Evolutionary conservation across 2,888 invertebrate genomes (phyloP).

Genomic region (Acanthosepion lycidas): DNA sequence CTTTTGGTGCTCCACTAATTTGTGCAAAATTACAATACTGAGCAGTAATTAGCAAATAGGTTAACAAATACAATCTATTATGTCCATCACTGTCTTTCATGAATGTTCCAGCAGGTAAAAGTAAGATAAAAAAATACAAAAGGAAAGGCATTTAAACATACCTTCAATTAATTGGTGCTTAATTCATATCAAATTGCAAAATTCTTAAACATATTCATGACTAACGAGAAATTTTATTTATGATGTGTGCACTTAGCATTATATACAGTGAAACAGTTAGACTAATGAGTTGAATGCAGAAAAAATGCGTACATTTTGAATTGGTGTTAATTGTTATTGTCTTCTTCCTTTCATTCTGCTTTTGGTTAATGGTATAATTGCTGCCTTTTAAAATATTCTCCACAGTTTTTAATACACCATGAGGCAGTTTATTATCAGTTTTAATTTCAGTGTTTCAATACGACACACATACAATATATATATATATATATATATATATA

Average conservation of each 20-base stretch:
- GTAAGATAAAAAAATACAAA: no score
- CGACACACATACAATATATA: no score
- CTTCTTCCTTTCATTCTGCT: background rate
- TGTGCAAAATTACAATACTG: no score
- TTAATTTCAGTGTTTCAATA: background rate
- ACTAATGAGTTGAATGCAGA: background rate
- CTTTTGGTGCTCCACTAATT: no score
- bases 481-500: no score
- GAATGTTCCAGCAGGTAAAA: no score
- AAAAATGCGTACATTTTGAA: background rate
- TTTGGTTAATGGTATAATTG: background rate
- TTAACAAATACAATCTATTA: no score
- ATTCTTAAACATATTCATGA: background rate
- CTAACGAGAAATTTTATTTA: background rate
- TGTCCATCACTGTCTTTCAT: no score
- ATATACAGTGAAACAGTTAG: background rate
- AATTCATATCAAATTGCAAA: background rate
- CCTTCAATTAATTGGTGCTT: constrained; percentile 3
- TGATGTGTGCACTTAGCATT: background rate
- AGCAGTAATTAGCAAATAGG: no score
- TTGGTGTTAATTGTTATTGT: constrained; percentile 12
- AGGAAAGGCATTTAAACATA: background rate
- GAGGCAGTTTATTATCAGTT: background rate
- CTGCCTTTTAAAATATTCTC: background rate
- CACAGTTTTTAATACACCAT: background rate